Percentiles rank a stretch among this genome's conserved stretches.
phyloP scores from a whole-genome alignment of 2,888 invertebrate genomes.

The Odontocolon sp. region DNA sequence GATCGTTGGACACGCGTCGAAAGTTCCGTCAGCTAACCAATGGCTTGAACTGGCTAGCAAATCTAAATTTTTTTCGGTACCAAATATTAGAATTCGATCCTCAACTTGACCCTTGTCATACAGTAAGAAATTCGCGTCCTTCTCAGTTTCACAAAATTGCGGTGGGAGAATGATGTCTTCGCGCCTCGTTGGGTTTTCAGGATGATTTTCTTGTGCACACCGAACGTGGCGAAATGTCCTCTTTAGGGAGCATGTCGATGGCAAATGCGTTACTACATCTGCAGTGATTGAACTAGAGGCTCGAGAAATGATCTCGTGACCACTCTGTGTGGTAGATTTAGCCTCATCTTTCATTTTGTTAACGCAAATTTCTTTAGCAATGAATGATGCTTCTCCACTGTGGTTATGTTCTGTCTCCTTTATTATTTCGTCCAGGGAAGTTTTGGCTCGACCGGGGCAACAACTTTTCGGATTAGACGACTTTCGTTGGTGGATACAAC shows the following conservation, averaged over 20 bases:
- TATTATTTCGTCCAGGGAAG: background rate
- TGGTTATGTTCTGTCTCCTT: background rate
- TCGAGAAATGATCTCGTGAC: background rate
- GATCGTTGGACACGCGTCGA: slow-evolving; percentile 2
- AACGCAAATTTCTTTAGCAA: background rate
- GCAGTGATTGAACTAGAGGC: background rate
- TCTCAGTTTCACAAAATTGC: background rate
- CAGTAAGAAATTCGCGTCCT: background rate
- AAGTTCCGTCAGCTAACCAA: slow-evolving; percentile 3
- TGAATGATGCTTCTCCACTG: background rate
- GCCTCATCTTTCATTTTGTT: background rate
- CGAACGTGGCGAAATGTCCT: background rate
- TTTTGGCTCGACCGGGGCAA: background rate
- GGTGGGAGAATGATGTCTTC: background rate
- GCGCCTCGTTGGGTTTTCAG: background rate
- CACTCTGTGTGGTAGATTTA: background rate
- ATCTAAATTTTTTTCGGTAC: slow-evolving; percentile 2
- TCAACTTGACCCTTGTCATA: background rate
- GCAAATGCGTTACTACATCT: background rate
- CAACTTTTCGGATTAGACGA: background rate
- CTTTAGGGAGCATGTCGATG: background rate
- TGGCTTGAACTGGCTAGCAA: background rate
- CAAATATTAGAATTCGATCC: slow-evolving; percentile 1
- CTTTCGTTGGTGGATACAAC: background rate
- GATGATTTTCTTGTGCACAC: background rate